Evolutionary conservation across 2,113 vertebrate genomes (phyloP), one percentile per base, ranked within the genome.

Genomic region (Columba janthina): DNA sequence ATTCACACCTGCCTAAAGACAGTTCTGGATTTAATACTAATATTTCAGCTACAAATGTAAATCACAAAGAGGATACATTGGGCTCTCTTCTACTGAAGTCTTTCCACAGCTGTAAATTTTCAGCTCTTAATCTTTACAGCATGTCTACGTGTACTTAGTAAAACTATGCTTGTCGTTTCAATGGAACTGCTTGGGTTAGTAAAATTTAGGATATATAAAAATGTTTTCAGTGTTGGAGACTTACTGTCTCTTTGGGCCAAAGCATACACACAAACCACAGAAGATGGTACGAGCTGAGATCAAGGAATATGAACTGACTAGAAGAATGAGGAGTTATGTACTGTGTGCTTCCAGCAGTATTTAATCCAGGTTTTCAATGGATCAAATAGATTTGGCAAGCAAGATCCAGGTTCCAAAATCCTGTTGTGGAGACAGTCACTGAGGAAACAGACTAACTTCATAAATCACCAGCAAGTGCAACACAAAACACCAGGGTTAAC

Each of bases 381-480:
- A 95, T 88, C 75, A 83, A 91, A 93, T 48, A n/a, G 61, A 70
- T 73, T 70, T 93, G 87, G 84, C 77, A 93, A 71, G 48, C 46
- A 75, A 82, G 65, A 85, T 61, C 44, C 74, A 88, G 51, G 84
- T 89, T 93, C 82, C 94, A 94, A 87, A 91, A 73, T 50, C 31
- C 50, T 88, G 81, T 79, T 89, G 67, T 70, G 89, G 81, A 94
- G 66, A 81, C 74, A 73, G 78, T 70, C 81, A 70, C 93, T 58
- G 71, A 88, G 85, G 81, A 85, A 96, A 95, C 62, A 70, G 46
- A 51, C 25, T 20, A 72, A 85, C 25, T 70, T 76, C 77, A 36
- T 46, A 75, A 69, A 91, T 82, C 46, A 87, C 17, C 76, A 53
- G 72, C 29, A 29, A 36, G 73, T 17, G 57, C 81, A 90, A 38